Evolutionary conservation across 2,113 vertebrate genomes (phyloP).

Genomic region (Microcebus ravelobensis): DNA sequence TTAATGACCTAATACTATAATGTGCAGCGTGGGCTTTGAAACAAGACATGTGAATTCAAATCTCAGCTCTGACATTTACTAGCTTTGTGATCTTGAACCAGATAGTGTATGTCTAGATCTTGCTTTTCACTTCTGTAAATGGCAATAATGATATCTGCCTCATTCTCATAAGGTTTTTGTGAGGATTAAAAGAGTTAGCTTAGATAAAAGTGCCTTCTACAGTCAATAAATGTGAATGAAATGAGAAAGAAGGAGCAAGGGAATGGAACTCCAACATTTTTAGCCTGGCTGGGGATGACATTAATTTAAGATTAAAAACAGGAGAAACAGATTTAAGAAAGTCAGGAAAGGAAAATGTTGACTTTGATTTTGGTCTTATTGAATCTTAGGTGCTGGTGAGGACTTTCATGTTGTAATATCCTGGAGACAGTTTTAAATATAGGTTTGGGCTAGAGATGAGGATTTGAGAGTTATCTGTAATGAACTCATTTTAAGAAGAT

Average conservation of each 20-base stretch:
- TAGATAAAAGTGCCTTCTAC: neutral
- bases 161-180: neutral
- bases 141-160: neutral
- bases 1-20: too few species aligned
- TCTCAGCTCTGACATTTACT: neutral
- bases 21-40: neutral
- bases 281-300: neutral
- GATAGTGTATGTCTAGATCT: neutral
- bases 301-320: neutral
- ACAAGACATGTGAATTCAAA: neutral
- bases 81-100: neutral
- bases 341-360: neutral
- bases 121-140: conserved; percentile 13
- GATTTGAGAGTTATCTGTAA: neutral
- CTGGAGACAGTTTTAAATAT: conserved; percentile 11
- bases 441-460: neutral
- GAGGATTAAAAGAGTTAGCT: neutral
- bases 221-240: neutral
- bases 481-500: conserved; percentile 21
- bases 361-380: conserved; percentile 22
- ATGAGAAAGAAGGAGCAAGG: neutral
- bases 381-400: neutral
- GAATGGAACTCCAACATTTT: neutral
- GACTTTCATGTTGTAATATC: neutral
- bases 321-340: neutral